Percentiles rank a stretch among this genome's conserved stretches.
Conservation (phyloP, 2,113 vertebrate species). For the Centropus bengalensis region DNA sequence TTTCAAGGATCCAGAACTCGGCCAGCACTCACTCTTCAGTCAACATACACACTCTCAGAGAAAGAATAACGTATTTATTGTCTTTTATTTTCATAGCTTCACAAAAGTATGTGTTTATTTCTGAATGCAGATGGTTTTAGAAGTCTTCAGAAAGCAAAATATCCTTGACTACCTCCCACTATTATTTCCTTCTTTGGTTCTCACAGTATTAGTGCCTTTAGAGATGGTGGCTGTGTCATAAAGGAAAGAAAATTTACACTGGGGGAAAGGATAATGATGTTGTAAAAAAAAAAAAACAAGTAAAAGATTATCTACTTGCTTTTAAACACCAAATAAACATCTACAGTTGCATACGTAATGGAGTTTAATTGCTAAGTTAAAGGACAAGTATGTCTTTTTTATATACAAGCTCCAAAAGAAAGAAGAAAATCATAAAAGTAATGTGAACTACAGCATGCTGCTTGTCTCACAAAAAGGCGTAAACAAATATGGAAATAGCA, state of each 20-base stretch:
- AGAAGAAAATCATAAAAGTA: not conserved
- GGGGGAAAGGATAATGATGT: not conserved
- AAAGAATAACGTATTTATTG: not conserved
- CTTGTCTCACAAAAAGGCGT: not conserved
- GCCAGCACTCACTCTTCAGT: not conserved
- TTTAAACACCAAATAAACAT: not conserved
- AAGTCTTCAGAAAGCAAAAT: not conserved
- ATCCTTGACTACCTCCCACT: not conserved
- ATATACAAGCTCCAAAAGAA: not conserved
- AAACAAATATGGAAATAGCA: not conserved
- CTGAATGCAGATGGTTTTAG: not conserved
- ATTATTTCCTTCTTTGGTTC: not conserved
- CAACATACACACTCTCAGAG: not conserved
- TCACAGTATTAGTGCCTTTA: not conserved
- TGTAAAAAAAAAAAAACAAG: not conserved
- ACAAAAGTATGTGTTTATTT: not conserved
- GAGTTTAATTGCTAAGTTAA: not conserved
- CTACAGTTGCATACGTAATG: not conserved
- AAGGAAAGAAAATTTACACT: not conserved
- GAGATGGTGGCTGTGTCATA: not conserved
- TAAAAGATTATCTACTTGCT: not conserved
- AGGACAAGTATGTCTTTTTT: not conserved
- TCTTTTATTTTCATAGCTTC: not conserved
- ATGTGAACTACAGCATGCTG: not conserved
- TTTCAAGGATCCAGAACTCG: not conserved